Evolutionary conservation across 2,888 invertebrate genomes (phyloP), one percentile per base, ranked within the genome.

Genomic region (Polydrusus cervinus): DNA sequence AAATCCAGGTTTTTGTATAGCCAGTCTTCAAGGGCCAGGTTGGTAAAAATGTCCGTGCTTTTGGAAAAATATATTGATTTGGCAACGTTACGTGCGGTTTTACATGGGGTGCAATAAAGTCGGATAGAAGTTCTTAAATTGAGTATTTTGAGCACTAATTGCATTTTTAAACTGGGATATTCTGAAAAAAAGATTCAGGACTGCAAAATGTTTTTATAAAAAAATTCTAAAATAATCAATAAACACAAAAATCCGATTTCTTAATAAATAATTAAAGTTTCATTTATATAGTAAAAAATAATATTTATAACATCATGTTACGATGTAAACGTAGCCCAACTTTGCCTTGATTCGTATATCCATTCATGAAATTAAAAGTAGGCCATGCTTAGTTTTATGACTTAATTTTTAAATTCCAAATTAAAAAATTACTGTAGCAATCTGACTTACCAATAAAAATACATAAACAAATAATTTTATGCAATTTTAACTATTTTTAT

Each of bases 11-110:
- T 94, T 71, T 91, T 92, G 87, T 97, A 98, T 82, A 99, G 89
- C 97, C 98, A 98, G 86, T 99, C 97, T 87, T 99, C 99, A 71
- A 99, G 88, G 1, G 99, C 98, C 83, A 99, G 88, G 88, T 99
- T 99, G 10, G 95, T 94, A 85, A 92, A 97, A 80, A 99, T 94
- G 85, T 98, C 94, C 76, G 92, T 92, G 0, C 96, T 97, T 87
- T 95, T 95, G 0, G 98, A 98, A 85, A 98, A 94, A 83, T 95
- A 95, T 51, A 97, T 95, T 0, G 95, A 94, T 88, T 96, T 96
- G 80, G 92, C 92, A 81, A 95, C 90, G 84, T 91, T 67, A 47
- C 47, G 53, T 47, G 65, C 14, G n/a, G 10, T 18, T 61, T 69
- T 14, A 38, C 34, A 34, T 1, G 51, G 38, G 7, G 51, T 34